phyloP scores from a whole-genome alignment of 1,140 invertebrate genomes.

The Adoxophyes honmai region DNA sequence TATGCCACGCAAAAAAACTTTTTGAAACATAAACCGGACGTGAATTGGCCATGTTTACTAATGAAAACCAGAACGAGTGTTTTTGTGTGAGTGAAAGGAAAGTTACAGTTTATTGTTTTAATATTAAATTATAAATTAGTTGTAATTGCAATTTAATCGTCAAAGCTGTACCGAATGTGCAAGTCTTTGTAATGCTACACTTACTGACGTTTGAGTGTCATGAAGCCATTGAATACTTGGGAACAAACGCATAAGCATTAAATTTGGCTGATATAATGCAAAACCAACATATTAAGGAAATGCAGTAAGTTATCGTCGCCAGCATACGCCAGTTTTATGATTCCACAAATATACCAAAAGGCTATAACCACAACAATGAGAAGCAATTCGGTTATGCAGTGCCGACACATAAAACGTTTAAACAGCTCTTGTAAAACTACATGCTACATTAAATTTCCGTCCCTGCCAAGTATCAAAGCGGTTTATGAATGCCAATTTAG shows the following conservation, averaged over 20 bases:
- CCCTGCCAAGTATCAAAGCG: conserved; percentile 1
- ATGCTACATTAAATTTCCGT: conserved; percentile 1
- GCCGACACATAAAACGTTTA: conserved; percentile 40
- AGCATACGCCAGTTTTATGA: conserved; percentile 40
- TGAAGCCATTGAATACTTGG: conserved; percentile 15
- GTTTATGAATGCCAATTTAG: background rate
- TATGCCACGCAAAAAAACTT: conserved; percentile 56
- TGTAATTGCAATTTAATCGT: too few relatives aligned
- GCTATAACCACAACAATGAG: conserved; percentile 42
- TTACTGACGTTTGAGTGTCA: background rate
- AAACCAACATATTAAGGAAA: conserved; percentile 15
- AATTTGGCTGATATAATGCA: background rate
- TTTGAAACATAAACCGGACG: conserved; percentile 52
- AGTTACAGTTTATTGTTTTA: too few relatives aligned
- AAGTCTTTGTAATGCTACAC: too few relatives aligned
- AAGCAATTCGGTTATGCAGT: conserved; percentile 12
- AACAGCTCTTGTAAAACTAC: conserved; percentile 30
- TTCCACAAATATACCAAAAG: conserved; percentile 26
- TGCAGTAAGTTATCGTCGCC: conserved; percentile 29
- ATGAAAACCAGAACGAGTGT: conserved; percentile 21
- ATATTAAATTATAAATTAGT: too few relatives aligned
- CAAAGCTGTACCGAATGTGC: too few relatives aligned
- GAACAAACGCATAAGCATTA: conserved; percentile 15
- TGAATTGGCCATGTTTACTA: conserved; percentile 40
- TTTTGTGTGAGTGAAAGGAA: background rate